These are phyloP conservation scores for Panthera leo DNA, from an alignment of 2,113 vertebrate genomes.

Conservation along the genomic window DNA sequence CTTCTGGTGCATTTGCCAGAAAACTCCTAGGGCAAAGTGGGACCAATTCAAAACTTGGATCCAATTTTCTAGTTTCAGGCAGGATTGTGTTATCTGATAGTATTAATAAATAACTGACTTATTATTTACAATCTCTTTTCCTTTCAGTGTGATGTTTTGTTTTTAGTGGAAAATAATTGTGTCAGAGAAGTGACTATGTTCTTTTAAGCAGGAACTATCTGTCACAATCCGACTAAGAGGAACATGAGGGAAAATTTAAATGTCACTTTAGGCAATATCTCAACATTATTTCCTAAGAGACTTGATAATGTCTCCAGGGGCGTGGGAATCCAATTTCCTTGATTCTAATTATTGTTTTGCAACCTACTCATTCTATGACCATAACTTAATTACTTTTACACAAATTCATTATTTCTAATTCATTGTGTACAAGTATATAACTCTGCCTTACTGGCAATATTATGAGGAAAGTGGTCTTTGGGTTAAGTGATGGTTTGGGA, in stretches of 20 bases:
- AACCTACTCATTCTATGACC: neutral
- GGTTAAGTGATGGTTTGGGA: constrained; percentile 22
- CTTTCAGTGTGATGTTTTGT: constrained; percentile 39
- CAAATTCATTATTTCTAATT: neutral
- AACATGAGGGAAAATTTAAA: constrained; percentile 31
- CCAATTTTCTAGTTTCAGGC: neutral
- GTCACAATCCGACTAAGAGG: constrained; percentile 37
- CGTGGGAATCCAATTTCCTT: constrained; percentile 39
- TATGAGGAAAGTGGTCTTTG: constrained; percentile 8
- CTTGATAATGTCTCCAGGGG: constrained; percentile 18
- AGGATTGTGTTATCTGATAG: neutral
- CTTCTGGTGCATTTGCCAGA: neutral
- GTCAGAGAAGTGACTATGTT: constrained; percentile 36
- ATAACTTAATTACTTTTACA: constrained; percentile 29
- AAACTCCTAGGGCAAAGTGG: neutral
- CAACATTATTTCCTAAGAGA: constrained; percentile 63
- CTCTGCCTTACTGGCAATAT: neutral
- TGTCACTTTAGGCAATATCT: constrained; percentile 42
- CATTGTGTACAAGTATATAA: neutral
- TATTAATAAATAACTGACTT: constrained; percentile 13
- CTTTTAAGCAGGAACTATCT: constrained; percentile 52
- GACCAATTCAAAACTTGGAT: neutral
- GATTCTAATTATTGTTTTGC: neutral
- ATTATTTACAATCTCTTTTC: constrained; percentile 9
- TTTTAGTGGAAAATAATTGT: constrained; percentile 47